Evolutionary conservation across 2,797 vertebrate genomes (phyloP).

Genomic region (Macropus fuliginosus): DNA sequence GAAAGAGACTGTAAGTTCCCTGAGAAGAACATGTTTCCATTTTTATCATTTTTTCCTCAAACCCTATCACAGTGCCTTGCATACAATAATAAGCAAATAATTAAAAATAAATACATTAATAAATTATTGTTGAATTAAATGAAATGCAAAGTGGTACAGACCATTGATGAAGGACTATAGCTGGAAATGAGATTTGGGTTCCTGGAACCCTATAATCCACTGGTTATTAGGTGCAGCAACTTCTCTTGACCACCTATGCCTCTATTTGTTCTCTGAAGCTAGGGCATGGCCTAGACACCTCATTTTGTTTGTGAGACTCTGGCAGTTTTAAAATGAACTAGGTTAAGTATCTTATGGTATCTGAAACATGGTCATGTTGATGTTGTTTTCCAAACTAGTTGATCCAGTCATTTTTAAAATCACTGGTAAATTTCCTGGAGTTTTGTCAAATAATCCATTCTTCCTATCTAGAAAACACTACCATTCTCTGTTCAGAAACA

Average conservation of each 20-base stretch:
- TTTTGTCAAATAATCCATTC: slow-evolving; percentile 14
- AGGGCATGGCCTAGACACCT: background rate
- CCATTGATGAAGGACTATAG: background rate
- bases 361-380: background rate
- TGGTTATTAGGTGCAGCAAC: background rate
- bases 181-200: background rate
- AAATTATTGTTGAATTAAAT: slow-evolving; percentile 31
- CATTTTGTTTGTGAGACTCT: slow-evolving; percentile 52
- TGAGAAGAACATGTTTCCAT: background rate
- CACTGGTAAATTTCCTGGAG: slow-evolving; percentile 3
- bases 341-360: background rate
- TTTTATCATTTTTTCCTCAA: background rate
- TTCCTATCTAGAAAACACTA: slow-evolving; percentile 1
- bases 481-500: slow-evolving; percentile 21
- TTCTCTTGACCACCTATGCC: background rate
- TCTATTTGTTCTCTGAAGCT: slow-evolving; percentile 36
- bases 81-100: too few relatives aligned
- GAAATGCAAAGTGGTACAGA: background rate
- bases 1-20: background rate
- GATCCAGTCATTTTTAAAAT: background rate
- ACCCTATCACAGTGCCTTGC: background rate
- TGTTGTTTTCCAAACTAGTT: slow-evolving; percentile 27
- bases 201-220: background rate
- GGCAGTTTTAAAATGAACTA: background rate
- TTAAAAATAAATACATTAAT: slow-evolving; percentile 28